These are phyloP conservation scores for Spheniscus mendiculus DNA, from an alignment of 2,113 vertebrate species.

Conservation along the genomic window DNA sequence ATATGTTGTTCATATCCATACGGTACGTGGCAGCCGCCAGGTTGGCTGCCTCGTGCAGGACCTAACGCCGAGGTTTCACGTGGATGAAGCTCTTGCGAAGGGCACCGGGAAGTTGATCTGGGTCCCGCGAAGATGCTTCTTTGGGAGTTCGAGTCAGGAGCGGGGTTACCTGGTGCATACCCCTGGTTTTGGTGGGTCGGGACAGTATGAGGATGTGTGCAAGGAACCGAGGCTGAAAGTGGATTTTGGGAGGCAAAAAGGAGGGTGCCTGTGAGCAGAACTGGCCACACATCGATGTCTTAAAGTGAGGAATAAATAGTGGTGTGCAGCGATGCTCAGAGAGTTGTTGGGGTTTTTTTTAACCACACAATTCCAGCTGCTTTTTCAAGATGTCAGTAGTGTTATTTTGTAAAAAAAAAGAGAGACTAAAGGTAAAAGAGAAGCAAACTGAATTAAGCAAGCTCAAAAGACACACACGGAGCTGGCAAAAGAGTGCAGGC, in stretches of 20 bases:
- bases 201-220: background rate
- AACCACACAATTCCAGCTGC: background rate
- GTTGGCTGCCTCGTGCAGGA: background rate
- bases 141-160: background rate
- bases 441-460: background rate
- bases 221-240: background rate
- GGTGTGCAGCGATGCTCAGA: fast-evolving
- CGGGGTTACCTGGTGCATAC: background rate
- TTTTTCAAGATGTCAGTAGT: background rate
- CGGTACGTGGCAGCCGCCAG: fast-evolving
- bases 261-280: background rate
- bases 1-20: background rate
- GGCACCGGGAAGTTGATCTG: background rate
- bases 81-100: fast-evolving
- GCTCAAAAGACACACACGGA: background rate
- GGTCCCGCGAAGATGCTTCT: background rate
- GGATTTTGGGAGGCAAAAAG: background rate
- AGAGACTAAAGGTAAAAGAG: background rate
- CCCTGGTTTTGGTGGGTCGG: background rate
- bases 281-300: fast-evolving
- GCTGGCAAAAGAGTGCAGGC: background rate
- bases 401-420: background rate
- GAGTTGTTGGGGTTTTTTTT: background rate
- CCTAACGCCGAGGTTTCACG: fast-evolving
- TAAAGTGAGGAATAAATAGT: background rate